A percentile compares a stretch with the other conserved stretches of the same genome.
Evolutionary conservation across 2,888 invertebrate genomes (phyloP).

Genomic region (Dasypolia templi): DNA sequence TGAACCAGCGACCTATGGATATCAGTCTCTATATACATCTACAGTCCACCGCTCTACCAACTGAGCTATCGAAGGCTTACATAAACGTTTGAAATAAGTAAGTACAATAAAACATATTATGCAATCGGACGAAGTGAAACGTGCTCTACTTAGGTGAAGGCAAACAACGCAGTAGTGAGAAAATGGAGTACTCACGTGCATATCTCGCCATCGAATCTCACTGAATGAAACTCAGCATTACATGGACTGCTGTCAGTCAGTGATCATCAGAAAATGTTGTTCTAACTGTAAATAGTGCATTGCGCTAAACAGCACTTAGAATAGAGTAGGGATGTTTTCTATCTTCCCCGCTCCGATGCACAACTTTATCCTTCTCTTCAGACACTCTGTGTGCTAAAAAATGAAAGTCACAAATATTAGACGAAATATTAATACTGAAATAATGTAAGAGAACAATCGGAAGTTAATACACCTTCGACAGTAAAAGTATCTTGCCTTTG

Average conservation of each 20-base stretch:
- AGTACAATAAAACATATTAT: constrained; percentile 29
- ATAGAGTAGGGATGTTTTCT: not conserved
- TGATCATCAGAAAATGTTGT: not conserved
- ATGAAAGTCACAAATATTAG: not conserved
- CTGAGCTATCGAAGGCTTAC: constrained; percentile 89
- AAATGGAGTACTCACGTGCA: constrained; percentile 17
- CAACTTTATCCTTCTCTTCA: not conserved
- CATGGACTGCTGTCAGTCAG: not conserved
- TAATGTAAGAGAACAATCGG: no score
- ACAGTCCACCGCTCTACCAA: constrained; percentile 90
- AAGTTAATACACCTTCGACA: no score
- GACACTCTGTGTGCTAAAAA: not conserved
- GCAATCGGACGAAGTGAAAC: constrained; percentile 36
- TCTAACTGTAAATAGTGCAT: not conserved
- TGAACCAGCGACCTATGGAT: constrained; percentile 92
- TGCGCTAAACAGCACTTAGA: not conserved
- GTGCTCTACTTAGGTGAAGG: constrained; percentile 23
- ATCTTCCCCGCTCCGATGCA: not conserved
- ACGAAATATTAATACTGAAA: no score
- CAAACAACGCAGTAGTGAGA: constrained; percentile 13
- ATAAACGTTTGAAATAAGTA: constrained; percentile 15
- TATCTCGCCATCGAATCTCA: no score
- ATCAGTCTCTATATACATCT: constrained; percentile 73
- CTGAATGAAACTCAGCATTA: not conserved
- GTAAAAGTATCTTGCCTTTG: not conserved